Conservation (phyloP, 2,888 invertebrate genomes). For the Drymonia ruficornis region DNA sequence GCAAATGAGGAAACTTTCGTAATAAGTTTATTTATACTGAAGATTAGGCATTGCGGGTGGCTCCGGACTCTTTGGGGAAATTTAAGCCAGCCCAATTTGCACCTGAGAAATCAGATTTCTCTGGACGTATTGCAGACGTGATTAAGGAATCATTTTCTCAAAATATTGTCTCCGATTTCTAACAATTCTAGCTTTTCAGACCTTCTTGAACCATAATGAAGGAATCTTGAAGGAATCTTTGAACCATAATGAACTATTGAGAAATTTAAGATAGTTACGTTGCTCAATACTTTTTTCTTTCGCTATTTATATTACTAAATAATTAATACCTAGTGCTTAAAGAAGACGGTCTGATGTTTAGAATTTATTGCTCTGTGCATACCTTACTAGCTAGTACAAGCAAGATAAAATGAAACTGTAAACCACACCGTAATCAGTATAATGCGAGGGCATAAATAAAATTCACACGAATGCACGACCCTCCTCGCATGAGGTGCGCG, state of each 20-base stretch:
- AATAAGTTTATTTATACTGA: slow-evolving; percentile 53
- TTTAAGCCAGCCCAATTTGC: slow-evolving; percentile 57
- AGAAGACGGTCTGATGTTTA: no score
- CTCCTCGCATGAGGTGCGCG: slow-evolving; percentile 44
- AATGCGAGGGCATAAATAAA: slow-evolving; percentile 34
- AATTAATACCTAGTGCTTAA: no score
- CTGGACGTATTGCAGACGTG: slow-evolving; percentile 12
- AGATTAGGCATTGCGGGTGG: slow-evolving; percentile 50
- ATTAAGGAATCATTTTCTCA: not conserved
- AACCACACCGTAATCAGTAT: slow-evolving; percentile 50
- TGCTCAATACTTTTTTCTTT: no score
- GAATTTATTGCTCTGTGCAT: no score
- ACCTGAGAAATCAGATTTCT: slow-evolving; percentile 53
- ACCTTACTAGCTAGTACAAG: no score
- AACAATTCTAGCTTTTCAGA: no score
- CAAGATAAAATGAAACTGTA: slow-evolving; percentile 18
- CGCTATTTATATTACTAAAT: no score
- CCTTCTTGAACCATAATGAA: no score
- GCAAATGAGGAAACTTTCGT: slow-evolving; percentile 59
- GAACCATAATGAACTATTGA: no score
- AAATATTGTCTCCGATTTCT: no score
- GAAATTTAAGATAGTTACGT: no score
- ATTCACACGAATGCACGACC: slow-evolving; percentile 50
- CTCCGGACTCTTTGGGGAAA: slow-evolving; percentile 54
- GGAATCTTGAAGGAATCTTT: no score